These are phyloP conservation scores for Ectropis crepuscularia DNA, from an alignment of 2,888 invertebrate genomes.

Conservation along the genomic window DNA sequence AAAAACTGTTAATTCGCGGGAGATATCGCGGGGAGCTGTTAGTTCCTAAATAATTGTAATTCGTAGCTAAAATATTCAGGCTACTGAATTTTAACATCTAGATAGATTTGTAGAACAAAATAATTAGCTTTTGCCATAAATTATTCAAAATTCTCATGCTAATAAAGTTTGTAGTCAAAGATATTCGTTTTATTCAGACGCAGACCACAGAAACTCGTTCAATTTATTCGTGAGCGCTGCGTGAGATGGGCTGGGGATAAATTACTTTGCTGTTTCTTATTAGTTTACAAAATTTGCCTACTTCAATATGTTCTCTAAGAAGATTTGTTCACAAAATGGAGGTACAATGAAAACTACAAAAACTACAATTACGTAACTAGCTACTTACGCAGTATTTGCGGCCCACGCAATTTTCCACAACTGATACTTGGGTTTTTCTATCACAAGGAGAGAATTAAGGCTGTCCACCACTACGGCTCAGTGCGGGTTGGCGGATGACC, in stretches of 20 bases:
- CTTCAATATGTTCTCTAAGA: constrained; percentile 5
- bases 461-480: too few species aligned
- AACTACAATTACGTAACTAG: too few species aligned
- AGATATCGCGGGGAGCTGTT: too few species aligned
- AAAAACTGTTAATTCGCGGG: too few species aligned
- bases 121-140: constrained; percentile 1
- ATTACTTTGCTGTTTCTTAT: constrained; percentile 23
- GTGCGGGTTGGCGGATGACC: too few species aligned
- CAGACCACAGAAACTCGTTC: constrained; percentile 11
- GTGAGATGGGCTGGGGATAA: constrained; percentile 15
- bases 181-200: constrained; percentile 13
- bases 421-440: too few species aligned
- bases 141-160: not conserved
- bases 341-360: not conserved
- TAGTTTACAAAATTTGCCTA: constrained; percentile 29
- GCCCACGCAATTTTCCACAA: too few species aligned
- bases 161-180: constrained; percentile 7
- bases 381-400: too few species aligned
- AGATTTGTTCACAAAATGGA: not conserved
- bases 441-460: too few species aligned
- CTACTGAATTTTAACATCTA: not conserved
- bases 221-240: constrained; percentile 19
- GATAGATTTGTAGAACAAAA: not conserved
- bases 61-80: too few species aligned
- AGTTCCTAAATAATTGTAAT: too few species aligned